Evolutionary conservation across 1,140 invertebrate genomes (phyloP).

Genomic region (Harlomillsia oculata): DNA sequence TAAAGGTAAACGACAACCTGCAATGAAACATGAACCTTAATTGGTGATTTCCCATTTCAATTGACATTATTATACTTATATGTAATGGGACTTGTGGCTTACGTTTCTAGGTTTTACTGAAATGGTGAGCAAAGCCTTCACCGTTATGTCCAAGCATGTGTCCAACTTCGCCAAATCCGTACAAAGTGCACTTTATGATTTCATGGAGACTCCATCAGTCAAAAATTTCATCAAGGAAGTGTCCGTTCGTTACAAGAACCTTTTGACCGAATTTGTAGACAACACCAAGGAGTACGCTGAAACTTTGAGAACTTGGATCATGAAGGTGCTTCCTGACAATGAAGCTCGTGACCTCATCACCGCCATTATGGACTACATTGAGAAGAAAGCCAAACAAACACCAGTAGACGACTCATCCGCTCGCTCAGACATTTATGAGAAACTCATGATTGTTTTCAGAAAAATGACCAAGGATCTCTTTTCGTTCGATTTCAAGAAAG

Average conservation of each 20-base stretch:
- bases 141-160: no score
- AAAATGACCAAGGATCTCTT: slow-evolving; percentile 19
- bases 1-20: slow-evolving; percentile 15
- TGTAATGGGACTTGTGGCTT: no score
- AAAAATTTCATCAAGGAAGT: slow-evolving; percentile 1
- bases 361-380: slow-evolving; percentile 48
- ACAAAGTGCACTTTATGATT: neutral
- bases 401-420: slow-evolving; percentile 46
- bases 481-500: slow-evolving; percentile 21
- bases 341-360: slow-evolving; percentile 50
- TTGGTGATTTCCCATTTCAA: no score
- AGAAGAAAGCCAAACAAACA: slow-evolving; percentile 49
- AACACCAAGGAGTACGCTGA: slow-evolving; percentile 22
- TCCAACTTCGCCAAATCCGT: no score
- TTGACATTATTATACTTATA: no score
- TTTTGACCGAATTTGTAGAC: slow-evolving; percentile 15
- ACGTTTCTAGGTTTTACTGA: no score
- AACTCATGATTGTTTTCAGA: slow-evolving; percentile 42
- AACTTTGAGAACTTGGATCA: slow-evolving; percentile 14
- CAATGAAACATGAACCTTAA: no score
- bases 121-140: no score
- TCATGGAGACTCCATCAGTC: slow-evolving; percentile 15
- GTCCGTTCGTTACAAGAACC: neutral
- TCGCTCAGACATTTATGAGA: slow-evolving; percentile 46
- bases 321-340: slow-evolving; percentile 21